Conservation (phyloP, 2,113 vertebrate genomes). For the Barbus barbus region DNA sequence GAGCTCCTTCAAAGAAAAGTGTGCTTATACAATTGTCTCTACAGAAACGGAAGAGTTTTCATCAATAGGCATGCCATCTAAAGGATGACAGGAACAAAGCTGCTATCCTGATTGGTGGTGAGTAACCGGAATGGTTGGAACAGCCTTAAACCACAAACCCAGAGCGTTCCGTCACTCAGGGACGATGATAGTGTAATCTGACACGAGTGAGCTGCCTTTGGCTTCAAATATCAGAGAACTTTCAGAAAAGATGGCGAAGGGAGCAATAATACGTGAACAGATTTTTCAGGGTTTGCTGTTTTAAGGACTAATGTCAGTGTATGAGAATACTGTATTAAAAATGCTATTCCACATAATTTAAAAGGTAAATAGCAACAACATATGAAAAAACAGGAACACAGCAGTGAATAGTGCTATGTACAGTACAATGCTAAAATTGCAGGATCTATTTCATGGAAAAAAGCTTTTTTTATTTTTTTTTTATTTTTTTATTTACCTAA, state of each 20-base stretch:
- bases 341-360: background rate
- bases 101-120: constrained; percentile 27
- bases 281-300: background rate
- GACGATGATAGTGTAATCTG: constrained; percentile 41
- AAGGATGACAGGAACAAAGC: constrained; percentile 8
- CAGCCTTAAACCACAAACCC: constrained; percentile 49
- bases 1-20: background rate
- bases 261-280: background rate
- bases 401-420: background rate
- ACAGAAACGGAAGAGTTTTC: background rate
- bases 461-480: background rate
- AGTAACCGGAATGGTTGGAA: constrained; percentile 48
- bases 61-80: background rate
- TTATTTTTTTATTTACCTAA: background rate
- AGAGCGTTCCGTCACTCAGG: constrained; percentile 64
- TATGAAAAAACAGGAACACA: background rate
- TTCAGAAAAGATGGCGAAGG: constrained; percentile 11
- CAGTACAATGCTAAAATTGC: background rate
- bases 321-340: background rate
- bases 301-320: background rate
- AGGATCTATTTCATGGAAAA: background rate
- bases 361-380: background rate
- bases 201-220: constrained; percentile 31
- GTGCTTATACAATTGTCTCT: background rate
- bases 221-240: constrained; percentile 41